These are phyloP conservation scores for Falco peregrinus DNA, from an alignment of 2,797 vertebrate genomes.

Conservation along the genomic window DNA sequence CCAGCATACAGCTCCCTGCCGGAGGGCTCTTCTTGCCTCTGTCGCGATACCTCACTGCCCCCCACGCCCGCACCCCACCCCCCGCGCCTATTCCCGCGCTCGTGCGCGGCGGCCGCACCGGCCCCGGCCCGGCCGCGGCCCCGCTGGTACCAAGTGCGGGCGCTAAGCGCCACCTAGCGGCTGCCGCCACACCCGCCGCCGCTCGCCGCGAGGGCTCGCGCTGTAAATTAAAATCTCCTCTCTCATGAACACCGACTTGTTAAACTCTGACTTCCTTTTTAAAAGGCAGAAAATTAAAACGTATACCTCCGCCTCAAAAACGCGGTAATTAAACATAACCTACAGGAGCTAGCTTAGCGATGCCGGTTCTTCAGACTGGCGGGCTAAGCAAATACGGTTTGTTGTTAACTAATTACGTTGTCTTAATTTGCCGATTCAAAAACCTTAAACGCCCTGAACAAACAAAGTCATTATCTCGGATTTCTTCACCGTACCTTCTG, in stretches of 20 bases:
- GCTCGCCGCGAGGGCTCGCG: background rate
- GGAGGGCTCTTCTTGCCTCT: background rate
- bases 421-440: slow-evolving; percentile 60
- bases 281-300: slow-evolving; percentile 65
- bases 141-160: background rate
- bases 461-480: slow-evolving; percentile 53
- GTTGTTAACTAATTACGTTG: slow-evolving; percentile 59
- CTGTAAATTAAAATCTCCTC: background rate
- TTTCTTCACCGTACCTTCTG: background rate
- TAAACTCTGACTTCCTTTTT: slow-evolving; percentile 63
- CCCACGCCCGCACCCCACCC: too few species aligned
- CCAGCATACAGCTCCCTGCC: background rate
- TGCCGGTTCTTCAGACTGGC: slow-evolving; percentile 20
- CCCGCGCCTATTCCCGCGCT: too few species aligned
- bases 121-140: background rate
- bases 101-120: background rate
- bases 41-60: too few species aligned
- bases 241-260: slow-evolving; percentile 62
- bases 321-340: slow-evolving; percentile 66
- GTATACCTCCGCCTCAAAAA: slow-evolving; percentile 32
- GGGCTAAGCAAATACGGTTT: slow-evolving; percentile 24
- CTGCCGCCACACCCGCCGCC: accelerated
- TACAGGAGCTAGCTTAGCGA: slow-evolving; percentile 62
- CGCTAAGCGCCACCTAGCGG: slow-evolving; percentile 73
- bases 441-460: slow-evolving; percentile 58